Evolutionary conservation across 2,113 vertebrate genomes (phyloP).

Genomic region (Aptenodytes forsteri): DNA sequence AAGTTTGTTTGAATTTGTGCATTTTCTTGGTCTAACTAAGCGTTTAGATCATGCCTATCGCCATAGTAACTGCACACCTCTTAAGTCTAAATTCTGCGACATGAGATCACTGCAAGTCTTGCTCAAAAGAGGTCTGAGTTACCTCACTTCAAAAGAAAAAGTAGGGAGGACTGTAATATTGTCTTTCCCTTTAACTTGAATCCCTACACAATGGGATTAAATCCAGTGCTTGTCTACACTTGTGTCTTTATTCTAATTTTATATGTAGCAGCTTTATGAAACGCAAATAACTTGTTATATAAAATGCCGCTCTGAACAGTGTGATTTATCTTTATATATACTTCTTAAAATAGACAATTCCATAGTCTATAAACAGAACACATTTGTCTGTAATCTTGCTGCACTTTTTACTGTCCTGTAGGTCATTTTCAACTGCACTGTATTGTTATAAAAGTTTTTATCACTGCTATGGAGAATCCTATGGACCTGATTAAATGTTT

Average conservation of each 20-base stretch:
- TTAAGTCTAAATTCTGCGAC: neutral
- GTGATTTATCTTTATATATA: slow-evolving; percentile 39
- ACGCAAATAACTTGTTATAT: slow-evolving; percentile 34
- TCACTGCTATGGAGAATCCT: neutral
- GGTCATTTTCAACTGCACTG: neutral
- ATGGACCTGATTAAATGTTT: neutral
- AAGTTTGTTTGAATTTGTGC: neutral
- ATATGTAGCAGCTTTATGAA: slow-evolving; percentile 32
- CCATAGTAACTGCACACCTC: neutral
- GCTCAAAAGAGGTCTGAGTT: neutral
- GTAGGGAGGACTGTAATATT: neutral
- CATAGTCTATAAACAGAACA: neutral
- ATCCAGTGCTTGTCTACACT: slow-evolving; percentile 13
- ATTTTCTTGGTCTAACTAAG: neutral
- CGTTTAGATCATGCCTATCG: neutral
- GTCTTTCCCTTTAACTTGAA: neutral
- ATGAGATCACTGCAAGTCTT: neutral
- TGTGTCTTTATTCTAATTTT: slow-evolving; percentile 32
- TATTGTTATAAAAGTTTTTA: neutral
- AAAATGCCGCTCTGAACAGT: slow-evolving; percentile 7
- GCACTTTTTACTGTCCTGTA: neutral
- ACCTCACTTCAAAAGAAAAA: neutral
- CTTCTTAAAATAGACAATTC: neutral
- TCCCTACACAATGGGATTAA: slow-evolving; percentile 7
- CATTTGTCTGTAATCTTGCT: neutral